A percentile compares a stretch with the other conserved stretches of the same genome.
These are phyloP conservation scores for Lerema accius DNA, from an alignment of 1,140 invertebrate genomes.

Conservation along the genomic window DNA sequence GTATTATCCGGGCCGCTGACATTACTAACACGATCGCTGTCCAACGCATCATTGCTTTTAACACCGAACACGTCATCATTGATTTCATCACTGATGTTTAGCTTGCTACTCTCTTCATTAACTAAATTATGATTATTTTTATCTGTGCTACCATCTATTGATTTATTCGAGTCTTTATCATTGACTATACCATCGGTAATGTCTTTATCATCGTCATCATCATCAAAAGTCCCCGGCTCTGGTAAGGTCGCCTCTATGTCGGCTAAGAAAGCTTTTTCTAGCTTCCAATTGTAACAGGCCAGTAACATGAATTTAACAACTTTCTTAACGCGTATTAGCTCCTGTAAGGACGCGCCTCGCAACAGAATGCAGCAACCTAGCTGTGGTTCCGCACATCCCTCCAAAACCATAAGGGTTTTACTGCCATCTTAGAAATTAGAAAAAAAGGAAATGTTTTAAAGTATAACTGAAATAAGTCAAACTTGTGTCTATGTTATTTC, in stretches of 20 bases:
- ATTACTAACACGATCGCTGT: conserved; percentile 11
- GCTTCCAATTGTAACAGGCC: conserved; percentile 94
- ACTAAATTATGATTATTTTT: conserved; percentile 2
- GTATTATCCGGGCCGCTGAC: background rate
- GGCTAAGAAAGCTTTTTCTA: conserved; percentile 95
- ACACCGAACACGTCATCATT: conserved; percentile 31
- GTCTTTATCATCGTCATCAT: conserved; percentile 46
- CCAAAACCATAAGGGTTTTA: conserved; percentile 97
- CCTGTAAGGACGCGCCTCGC: conserved; percentile 89
- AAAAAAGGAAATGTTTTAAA: too few species aligned
- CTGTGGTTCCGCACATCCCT: conserved; percentile 92
- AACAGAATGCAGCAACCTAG: conserved; percentile 95
- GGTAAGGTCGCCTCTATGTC: conserved; percentile 90
- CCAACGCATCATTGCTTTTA: conserved; percentile 30
- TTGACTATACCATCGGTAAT: conserved; percentile 33
- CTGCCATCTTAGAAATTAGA: conserved; percentile 76
- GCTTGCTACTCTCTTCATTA: background rate
- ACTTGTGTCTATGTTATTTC: too few species aligned
- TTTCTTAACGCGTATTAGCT: conserved; percentile 92
- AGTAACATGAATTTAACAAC: conserved; percentile 93
- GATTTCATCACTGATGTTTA: conserved; percentile 24
- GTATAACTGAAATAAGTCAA: too few species aligned
- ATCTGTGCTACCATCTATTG: conserved; percentile 28
- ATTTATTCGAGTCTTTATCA: conserved; percentile 23
- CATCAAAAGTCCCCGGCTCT: conserved; percentile 68